These are phyloP conservation scores for Staurois parvus DNA, from an alignment of 2,797 vertebrate genomes.

Conservation along the genomic window DNA sequence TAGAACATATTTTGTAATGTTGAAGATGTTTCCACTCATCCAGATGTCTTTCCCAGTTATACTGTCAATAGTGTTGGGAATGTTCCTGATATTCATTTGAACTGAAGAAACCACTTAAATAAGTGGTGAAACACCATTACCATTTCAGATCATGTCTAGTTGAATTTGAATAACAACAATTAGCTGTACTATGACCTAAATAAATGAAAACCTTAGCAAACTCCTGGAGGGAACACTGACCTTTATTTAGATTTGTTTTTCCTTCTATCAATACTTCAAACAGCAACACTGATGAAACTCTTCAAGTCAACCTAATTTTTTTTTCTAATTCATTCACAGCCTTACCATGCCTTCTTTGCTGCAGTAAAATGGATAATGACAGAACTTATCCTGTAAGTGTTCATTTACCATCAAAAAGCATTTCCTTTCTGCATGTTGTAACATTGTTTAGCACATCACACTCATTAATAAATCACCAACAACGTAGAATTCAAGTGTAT, in stretches of 20 bases:
- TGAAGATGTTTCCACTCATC: no score
- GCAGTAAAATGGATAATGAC: conserved; percentile 94
- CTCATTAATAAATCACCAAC: conserved; percentile 6
- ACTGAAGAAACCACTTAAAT: neutral
- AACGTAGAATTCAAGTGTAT: neutral
- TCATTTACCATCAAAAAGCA: conserved; percentile 20
- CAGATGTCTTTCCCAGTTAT: neutral
- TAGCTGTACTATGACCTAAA: no score
- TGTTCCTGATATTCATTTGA: neutral
- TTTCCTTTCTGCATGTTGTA: conserved; percentile 7
- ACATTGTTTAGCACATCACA: conserved; percentile 55
- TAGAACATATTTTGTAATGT: no score
- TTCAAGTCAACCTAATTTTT: neutral
- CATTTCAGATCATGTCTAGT: no score
- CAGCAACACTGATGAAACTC: neutral
- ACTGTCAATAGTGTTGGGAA: neutral
- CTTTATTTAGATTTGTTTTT: neutral
- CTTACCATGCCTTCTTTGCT: conserved; percentile 91
- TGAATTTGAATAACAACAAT: no score
- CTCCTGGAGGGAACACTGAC: no score
- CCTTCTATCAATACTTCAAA: neutral
- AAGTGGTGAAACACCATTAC: neutral
- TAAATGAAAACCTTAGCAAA: no score
- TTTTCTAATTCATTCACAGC: conserved; percentile 76
- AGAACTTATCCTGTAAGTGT: conserved; percentile 94